Evolutionary conservation across 2,888 invertebrate species (phyloP), one percentile per base, ranked within the genome.

Genomic region (Zygogramma bicolorata): DNA sequence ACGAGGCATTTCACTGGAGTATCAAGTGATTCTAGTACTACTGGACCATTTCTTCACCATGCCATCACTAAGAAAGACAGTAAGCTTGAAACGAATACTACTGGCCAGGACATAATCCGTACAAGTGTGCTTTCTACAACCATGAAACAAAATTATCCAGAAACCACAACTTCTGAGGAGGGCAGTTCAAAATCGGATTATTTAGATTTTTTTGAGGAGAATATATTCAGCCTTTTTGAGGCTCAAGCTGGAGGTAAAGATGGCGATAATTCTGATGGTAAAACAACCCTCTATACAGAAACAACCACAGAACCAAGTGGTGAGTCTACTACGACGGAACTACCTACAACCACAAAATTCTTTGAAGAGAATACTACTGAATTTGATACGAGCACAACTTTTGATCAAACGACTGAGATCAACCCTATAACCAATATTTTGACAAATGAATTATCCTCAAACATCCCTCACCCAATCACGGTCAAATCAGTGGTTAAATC

Each of bases 401-500:
- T 6, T 7, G 63, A 63, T 4, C 13, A 25, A 2, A 18, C 63
- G 2, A 49, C 42, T 40, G 46, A 42, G 25, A 18, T 25, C 34
- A 7, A 25, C 15, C 60, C 68, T 31, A 77, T 29, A 13, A 62
- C 65, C 13, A 18, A 65, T 15, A 70, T 68, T 3, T 25, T 18
- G 60, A 76, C 42, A n/a, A 27, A 62, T 15, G 20, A 63, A 15
- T 13, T 13, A 13, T 63, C 6, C 63, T 61, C 18, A 75, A 79
- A 40, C n/a, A 25, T 59, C 6, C 25, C 53, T 4, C 6, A 53
- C 15, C 53, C 53, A 18, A 78, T 83, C n/a, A 85, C 83, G 3
- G 65, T 84, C 1, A 83, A 77, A 61, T 80, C 84, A n/a, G 80
- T 86, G 22, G 68, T 82, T 2, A 86, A 85, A 65, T 81, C 84